These are phyloP conservation scores for Helogale parvula DNA, from an alignment of 2,113 vertebrate genomes.

Conservation along the genomic window DNA sequence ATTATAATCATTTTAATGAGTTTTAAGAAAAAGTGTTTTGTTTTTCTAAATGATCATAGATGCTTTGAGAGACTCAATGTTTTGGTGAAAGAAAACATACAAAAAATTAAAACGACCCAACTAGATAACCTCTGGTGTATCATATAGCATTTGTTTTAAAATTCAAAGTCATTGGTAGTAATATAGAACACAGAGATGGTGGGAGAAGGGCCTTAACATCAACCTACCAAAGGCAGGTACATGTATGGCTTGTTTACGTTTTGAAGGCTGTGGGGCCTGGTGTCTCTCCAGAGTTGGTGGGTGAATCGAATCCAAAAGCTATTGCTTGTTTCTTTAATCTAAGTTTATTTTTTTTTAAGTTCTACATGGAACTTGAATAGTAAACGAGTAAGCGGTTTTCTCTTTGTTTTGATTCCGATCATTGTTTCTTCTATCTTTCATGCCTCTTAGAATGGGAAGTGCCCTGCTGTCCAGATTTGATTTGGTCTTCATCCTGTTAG, in stretches of 20 bases:
- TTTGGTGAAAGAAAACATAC: neutral
- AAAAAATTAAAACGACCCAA: neutral
- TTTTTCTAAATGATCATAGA: neutral
- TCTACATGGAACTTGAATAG: neutral
- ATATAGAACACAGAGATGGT: neutral
- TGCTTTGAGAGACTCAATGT: neutral
- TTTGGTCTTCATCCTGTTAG: constrained; percentile 96
- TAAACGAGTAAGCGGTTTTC: neutral
- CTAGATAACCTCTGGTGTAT: neutral
- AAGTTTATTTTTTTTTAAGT: neutral
- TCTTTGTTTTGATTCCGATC: neutral
- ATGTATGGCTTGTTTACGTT: neutral
- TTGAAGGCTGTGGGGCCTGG: neutral
- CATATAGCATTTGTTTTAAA: neutral
- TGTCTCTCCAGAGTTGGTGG: neutral
- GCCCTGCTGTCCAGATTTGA: constrained; percentile 97
- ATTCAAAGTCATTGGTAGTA: neutral
- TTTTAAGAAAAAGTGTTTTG: neutral
- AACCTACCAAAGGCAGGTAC: neutral
- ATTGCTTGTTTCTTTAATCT: constrained; percentile 34
- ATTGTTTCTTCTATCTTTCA: constrained; percentile 51
- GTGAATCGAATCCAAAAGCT: neutral
- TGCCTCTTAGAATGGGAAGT: constrained; percentile 93
- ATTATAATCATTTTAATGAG: neutral
- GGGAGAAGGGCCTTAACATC: neutral